Evolutionary conservation across 2,113 vertebrate species (phyloP).

Genomic region (Anas platyrhynchos): DNA sequence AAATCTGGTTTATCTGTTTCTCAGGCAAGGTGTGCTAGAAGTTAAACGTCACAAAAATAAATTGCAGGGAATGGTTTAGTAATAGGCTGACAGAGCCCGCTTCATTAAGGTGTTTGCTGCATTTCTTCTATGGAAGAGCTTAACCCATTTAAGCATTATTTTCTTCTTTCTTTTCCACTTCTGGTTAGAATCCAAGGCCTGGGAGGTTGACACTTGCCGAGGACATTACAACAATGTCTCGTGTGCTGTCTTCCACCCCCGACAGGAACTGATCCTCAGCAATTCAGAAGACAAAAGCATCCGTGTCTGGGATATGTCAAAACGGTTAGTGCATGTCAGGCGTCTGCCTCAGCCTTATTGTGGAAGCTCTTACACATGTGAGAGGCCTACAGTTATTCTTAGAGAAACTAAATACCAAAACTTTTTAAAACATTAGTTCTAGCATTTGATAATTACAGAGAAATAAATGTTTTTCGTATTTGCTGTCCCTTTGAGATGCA

Average conservation of each 20-base stretch:
- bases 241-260: conserved; percentile 95
- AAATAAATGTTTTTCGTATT: background rate
- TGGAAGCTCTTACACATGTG: fast-evolving
- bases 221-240: conserved; percentile 99
- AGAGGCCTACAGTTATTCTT: background rate
- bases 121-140: background rate
- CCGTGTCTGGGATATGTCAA: conserved; percentile 98
- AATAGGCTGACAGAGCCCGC: fast-evolving
- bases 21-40: background rate
- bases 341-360: fast-evolving
- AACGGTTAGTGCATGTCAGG: conserved; percentile 67
- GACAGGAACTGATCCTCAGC: conserved; percentile 96
- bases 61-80: background rate
- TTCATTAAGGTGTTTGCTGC: background rate
- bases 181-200: conserved; percentile 90
- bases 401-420: background rate
- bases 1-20: too few species aligned
- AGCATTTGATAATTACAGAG: background rate
- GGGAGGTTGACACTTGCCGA: conserved; percentile 96
- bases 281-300: conserved; percentile 99
- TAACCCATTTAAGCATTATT: background rate
- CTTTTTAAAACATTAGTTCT: background rate
- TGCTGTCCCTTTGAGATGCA: background rate
- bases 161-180: background rate
- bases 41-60: background rate